Percentiles rank a stretch among this genome's conserved stretches.
Conservation (phyloP, 1,140 invertebrate genomes). For the Acyrthosiphon pisum region DNA sequence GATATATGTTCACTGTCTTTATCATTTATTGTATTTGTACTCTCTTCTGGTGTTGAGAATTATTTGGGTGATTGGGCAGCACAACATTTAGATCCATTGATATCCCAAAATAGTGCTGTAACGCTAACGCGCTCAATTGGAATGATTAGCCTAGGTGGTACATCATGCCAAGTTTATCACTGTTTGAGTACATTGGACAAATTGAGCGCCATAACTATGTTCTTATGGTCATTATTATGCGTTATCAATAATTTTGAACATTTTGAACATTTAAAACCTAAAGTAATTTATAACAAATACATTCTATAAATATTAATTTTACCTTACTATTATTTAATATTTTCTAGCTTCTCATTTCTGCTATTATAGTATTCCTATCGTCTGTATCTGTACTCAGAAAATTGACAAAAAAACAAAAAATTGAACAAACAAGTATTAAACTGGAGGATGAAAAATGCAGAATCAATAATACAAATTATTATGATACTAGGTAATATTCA, state of each 20-base stretch:
- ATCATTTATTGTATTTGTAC: background rate
- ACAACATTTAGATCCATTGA: background rate
- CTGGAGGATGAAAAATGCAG: background rate
- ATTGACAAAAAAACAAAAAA: conserved; percentile 18
- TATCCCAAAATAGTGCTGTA: background rate
- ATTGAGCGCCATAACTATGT: background rate
- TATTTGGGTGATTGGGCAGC: background rate
- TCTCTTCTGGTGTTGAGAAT: background rate
- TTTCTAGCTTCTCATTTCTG: conserved; percentile 13
- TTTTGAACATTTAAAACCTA: background rate
- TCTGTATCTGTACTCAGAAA: background rate
- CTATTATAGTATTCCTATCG: background rate
- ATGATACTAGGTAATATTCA: background rate
- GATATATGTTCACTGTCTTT: conserved; percentile 30
- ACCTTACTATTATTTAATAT: background rate
- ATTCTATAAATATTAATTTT: background rate
- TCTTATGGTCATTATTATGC: conserved; percentile 1
- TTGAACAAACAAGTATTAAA: background rate
- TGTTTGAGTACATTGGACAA: background rate
- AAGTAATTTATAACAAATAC: background rate
- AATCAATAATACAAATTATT: background rate
- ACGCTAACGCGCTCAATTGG: background rate
- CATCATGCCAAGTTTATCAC: conserved; percentile 16
- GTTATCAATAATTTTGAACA: background rate
- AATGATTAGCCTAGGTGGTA: background rate